Evolutionary conservation across 2,113 vertebrate genomes (phyloP).

Genomic region (Myxocyprinus asiaticus): DNA sequence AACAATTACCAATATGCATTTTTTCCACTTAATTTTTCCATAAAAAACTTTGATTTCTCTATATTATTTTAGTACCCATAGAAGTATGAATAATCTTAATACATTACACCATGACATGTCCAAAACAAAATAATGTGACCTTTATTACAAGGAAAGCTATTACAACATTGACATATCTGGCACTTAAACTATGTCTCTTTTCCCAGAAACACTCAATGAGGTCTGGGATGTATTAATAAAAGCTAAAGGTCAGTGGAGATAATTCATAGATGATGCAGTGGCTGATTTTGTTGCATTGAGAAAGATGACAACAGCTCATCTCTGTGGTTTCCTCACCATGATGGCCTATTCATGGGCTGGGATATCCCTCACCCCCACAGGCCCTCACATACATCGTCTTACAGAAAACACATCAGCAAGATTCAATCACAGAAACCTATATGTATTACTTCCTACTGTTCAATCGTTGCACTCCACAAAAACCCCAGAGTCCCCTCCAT

Average conservation of each 20-base stretch:
- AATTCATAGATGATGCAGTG: neutral
- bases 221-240: slow-evolving; percentile 11
- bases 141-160: slow-evolving; percentile 15
- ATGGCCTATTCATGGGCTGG: neutral
- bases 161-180: slow-evolving; percentile 12
- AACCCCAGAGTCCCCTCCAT: no score
- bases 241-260: slow-evolving; percentile 17
- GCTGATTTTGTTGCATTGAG: neutral
- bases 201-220: slow-evolving; percentile 1
- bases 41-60: no score
- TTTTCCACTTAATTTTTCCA: no score
- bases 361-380: neutral
- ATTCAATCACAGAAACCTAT: slow-evolving; percentile 9
- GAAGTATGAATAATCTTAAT: neutral
- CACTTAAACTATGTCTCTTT: neutral
- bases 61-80: no score
- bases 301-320: slow-evolving; percentile 2
- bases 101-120: neutral
- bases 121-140: slow-evolving; percentile 4
- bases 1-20: no score
- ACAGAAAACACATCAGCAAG: neutral
- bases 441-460: neutral
- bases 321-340: neutral
- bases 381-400: no score
- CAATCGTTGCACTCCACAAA: neutral